A percentile compares a stretch with the other conserved stretches of the same genome.
Evolutionary conservation across 2,888 invertebrate genomes (phyloP).

Genomic region (Lottia scabra): DNA sequence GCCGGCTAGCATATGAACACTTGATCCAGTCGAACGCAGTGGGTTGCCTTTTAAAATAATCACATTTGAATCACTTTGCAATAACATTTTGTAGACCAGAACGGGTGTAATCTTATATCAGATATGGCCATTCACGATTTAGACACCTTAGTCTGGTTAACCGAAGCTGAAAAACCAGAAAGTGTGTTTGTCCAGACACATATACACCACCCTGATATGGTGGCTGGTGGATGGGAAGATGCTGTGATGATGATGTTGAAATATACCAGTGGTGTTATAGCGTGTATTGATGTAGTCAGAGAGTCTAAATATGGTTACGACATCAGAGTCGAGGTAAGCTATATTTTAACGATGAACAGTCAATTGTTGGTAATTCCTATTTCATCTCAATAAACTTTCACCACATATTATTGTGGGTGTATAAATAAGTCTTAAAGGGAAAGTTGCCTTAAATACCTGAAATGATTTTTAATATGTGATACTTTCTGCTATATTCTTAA

Average conservation of each 20-base stretch:
- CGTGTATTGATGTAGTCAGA: conserved; percentile 76
- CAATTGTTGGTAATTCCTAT: no score
- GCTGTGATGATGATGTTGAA: conserved; percentile 75
- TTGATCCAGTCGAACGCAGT: not conserved
- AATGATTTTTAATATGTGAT: no score
- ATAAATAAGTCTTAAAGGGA: no score
- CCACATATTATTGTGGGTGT: no score
- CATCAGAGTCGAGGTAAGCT: conserved; percentile 75
- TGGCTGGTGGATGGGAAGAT: conserved; percentile 76
- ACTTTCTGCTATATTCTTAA: no score
- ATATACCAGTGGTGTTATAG: conserved; percentile 77
- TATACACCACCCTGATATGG: conserved; percentile 75
- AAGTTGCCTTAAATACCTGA: no score
- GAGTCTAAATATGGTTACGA: conserved; percentile 78
- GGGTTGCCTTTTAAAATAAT: no score
- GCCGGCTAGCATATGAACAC: no score
- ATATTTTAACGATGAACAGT: no score
- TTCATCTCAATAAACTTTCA: no score
- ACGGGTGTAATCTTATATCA: conserved; percentile 75
- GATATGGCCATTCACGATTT: conserved; percentile 80
- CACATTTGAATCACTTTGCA: not conserved
- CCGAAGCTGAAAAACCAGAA: conserved; percentile 75
- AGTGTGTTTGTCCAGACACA: conserved; percentile 73
- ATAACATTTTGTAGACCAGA: conserved; percentile 66
- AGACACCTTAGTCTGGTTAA: conserved; percentile 77